Evolutionary conservation across 2,888 invertebrate genomes (phyloP), one percentile per base, ranked within the genome.

Genomic region (Pardosa pseudoannulata): DNA sequence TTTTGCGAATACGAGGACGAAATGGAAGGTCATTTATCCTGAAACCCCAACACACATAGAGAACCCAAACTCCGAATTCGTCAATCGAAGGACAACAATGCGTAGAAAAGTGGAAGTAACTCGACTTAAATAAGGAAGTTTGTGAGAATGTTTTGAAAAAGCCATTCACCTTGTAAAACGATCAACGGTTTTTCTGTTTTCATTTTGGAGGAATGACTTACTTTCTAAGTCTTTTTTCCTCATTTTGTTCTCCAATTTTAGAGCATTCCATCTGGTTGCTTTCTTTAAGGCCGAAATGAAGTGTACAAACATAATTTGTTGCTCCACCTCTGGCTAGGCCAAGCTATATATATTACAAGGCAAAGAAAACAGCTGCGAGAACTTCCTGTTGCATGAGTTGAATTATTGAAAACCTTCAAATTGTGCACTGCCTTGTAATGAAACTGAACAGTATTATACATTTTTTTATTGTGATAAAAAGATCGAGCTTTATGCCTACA

Each of bases 151-250:
- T 68, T 27, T 67, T 32, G 41, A 67, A 46, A 68, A 68, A 68
- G 78, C 78, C 78, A 78, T 78, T 78, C 78, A 78, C 78, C 78
- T 78, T 78, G 78, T 41, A 16, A 46, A 46, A 16, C n/a, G n/a
- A n/a, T n/a, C n/a, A n/a, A 13, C 2, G 41, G 41, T 36, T 36
- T 36, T 46, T 1, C 16, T 46, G 41, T 16, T 46, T 11, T 46
- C 41, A 13, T 2, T 46, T 46, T 46, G 16, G 16, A 13, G 16
- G 6, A 1, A 2, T 46, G 16, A 13, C 41, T 46, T 46, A 46
- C 16, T 46, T 46, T 46, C 16, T 16, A 2, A 36, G 36, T 46
- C 16, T 11, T 46, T 46, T 46, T 46, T 46, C 16, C 41, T 13
- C 16, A 16, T 46, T 46, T 46, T 46, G 9, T 16, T 36, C 11